Conservation (phyloP, 64 coral and sea anemone species). For the Dendronephthya gigantea region DNA sequence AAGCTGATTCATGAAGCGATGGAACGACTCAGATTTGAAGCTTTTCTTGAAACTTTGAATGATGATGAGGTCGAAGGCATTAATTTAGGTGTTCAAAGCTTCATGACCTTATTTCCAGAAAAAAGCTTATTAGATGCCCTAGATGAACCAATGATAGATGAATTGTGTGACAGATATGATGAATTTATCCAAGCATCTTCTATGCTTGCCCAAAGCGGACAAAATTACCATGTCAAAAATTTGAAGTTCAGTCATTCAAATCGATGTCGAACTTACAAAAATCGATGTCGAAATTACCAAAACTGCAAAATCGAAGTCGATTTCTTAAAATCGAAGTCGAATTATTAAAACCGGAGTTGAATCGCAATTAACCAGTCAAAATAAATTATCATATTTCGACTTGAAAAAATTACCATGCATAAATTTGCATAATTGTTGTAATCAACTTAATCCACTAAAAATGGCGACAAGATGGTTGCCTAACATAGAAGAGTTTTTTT, state of each 20-base stretch:
- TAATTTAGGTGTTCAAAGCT: neutral
- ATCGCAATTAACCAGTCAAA: too few species aligned
- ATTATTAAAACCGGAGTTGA: neutral
- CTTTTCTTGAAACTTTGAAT: neutral
- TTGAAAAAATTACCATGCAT: neutral
- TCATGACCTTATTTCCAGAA: neutral
- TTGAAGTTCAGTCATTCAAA: neutral
- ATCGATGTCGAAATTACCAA: neutral
- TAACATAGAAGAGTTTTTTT: neutral
- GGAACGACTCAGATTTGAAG: neutral
- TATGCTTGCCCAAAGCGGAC: neutral
- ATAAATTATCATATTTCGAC: neutral
- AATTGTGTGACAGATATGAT: neutral
- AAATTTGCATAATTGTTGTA: neutral
- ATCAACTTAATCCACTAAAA: neutral
- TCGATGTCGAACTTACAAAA: neutral
- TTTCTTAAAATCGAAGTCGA: neutral
- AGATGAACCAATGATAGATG: neutral
- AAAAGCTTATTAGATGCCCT: neutral
- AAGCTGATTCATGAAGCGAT: neutral
- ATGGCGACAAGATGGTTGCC: neutral
- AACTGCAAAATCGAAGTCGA: neutral
- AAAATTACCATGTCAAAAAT: neutral
- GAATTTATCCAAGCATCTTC: neutral
- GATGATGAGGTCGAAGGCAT: neutral